Evolutionary conservation across 2,888 invertebrate species (phyloP), one percentile per base, ranked within the genome.

Genomic region (Cataglyphis altisquamis): DNA sequence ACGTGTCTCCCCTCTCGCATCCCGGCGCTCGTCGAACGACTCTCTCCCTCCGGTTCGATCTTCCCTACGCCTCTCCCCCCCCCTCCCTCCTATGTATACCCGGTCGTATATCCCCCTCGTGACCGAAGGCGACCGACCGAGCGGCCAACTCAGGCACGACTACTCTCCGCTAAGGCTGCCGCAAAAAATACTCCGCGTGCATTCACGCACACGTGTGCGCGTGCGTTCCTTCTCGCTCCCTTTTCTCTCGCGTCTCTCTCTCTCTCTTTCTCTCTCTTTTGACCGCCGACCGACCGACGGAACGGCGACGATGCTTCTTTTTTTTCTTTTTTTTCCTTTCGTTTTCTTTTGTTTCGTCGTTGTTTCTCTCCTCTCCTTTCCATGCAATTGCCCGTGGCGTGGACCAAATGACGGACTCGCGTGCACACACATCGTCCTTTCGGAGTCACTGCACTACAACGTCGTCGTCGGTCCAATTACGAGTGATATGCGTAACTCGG

Each of bases 181-280:
- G 85, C 84, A 89, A 91, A 92, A 92, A 91, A 91, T 88, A 90
- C 89, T 87, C 91, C 87, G 87, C 89, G 87, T 91, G 91, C 91
- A 91, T 90, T 91, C 89, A 90, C 92, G 91, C 91, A 91, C 91
- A 90, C 87, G 90, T 90, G 89, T 88, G 84, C 82, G 60, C 80
- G 80, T 64, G 78, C 25, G 41, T 9, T 74, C 70, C 41, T 29
- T 29, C 55, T 57, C 39, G 55, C 55, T 55, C 74, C 21, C 75
- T 75, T 32, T 66, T 66, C 39, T 64, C 48, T 41, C 66, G 52
- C 25, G 1, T 25, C 25, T 25, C 25, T 25, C 25, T 25, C 25
- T 25, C 25, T n/a, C 0, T 25, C 25, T 25, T 1, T 25, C 25
- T 25, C 25, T 25, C 25, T 25, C 25, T 25, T 25, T 25, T 25